A percentile compares a stretch with the other conserved stretches of the same genome.
Conservation (phyloP, 2,113 vertebrate genomes). For the Phyllopteryx taeniolatus region DNA sequence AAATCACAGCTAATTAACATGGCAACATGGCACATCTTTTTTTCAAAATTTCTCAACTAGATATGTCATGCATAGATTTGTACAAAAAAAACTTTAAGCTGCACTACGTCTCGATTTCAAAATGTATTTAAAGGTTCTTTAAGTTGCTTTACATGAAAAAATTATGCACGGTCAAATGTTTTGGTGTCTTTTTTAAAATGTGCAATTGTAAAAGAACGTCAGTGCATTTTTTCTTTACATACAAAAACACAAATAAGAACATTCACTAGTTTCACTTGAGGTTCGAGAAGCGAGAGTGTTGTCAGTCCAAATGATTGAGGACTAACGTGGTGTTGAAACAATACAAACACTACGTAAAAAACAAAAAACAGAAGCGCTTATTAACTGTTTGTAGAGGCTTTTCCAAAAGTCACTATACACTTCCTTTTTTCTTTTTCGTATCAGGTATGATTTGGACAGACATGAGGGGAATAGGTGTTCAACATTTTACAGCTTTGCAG, state of each 20-base stretch:
- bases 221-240: conserved; percentile 5
- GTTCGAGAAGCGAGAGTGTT: conserved; percentile 22
- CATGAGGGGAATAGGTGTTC: too few relatives aligned
- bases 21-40: conserved; percentile 30
- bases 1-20: conserved; percentile 8
- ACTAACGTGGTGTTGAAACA: not conserved
- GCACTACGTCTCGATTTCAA: conserved; percentile 34
- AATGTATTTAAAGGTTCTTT: conserved; percentile 26
- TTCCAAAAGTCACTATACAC: not conserved
- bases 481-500: too few relatives aligned
- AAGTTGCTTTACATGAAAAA: conserved; percentile 25
- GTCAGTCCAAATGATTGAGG: conserved; percentile 13
- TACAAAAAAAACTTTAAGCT: conserved; percentile 57
- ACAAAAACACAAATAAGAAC: conserved; percentile 37
- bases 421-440: not conserved
- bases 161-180: conserved; percentile 21
- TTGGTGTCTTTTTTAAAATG: conserved; percentile 44
- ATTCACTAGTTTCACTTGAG: conserved; percentile 37
- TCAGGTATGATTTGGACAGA: not conserved
- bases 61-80: conserved; percentile 73
- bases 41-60: conserved; percentile 21
- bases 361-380: not conserved
- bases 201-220: conserved; percentile 24
- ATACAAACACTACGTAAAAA: not conserved
- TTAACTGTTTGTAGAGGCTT: not conserved